phyloP scores from a whole-genome alignment of 2,113 vertebrate genomes.

The Terrapene triunguis region DNA sequence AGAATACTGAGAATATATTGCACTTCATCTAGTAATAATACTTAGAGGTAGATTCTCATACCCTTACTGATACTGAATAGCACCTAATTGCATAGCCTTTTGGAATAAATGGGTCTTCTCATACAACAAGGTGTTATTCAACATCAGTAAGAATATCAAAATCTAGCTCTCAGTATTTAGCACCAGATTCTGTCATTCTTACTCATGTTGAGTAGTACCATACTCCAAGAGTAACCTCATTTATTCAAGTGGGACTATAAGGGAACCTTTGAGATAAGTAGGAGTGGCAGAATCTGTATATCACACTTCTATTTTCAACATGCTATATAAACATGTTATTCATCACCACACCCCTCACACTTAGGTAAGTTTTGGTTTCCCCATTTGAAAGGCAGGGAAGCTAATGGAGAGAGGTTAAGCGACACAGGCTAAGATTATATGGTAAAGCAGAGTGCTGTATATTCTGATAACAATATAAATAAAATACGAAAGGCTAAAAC shows the following conservation, averaged over 20 bases:
- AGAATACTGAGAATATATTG: background rate
- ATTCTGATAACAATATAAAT: background rate
- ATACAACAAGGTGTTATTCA: background rate
- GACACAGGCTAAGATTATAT: background rate
- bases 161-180: background rate
- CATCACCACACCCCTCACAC: background rate
- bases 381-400: background rate
- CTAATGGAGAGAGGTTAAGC: background rate
- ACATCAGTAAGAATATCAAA: background rate
- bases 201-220: background rate
- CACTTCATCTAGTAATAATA: background rate
- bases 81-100: background rate
- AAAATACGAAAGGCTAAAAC: background rate
- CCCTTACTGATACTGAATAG: background rate
- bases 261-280: background rate
- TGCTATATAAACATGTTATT: background rate
- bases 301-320: background rate
- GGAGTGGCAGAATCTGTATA: background rate
- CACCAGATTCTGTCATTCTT: background rate
- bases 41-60: background rate
- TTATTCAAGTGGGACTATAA: background rate
- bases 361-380: background rate
- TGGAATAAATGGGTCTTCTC: background rate
- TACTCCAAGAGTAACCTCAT: background rate
- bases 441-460: background rate